Percentiles rank a stretch among this genome's conserved stretches.
phyloP scores from a whole-genome alignment of 2,113 vertebrate genomes.

The Pantherophis guttatus region DNA sequence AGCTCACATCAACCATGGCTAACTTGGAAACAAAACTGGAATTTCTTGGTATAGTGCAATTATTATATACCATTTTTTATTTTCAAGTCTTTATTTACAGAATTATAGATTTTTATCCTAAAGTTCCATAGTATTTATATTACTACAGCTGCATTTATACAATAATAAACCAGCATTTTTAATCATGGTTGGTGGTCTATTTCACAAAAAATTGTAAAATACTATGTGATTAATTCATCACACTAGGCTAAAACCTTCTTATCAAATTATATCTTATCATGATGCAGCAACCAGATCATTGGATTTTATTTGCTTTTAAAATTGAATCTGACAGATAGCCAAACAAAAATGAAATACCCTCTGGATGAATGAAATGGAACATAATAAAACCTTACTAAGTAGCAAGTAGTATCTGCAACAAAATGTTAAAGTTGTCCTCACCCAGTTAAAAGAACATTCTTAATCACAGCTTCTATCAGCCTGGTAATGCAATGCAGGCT shows the following conservation, averaged over 20 bases:
- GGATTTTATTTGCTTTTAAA: neutral
- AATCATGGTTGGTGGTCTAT: neutral
- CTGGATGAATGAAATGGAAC: neutral
- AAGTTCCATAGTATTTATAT: neutral
- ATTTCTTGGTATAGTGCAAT: neutral
- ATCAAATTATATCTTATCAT: neutral
- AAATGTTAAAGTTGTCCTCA: neutral
- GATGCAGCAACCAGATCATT: neutral
- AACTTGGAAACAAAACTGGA: neutral
- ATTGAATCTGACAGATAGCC: neutral
- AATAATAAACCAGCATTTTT: neutral
- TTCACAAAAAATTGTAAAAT: neutral
- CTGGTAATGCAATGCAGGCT: neutral
- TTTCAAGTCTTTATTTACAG: neutral
- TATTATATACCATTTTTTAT: neutral
- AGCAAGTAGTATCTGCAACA: neutral
- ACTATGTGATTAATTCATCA: neutral
- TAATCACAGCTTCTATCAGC: neutral
- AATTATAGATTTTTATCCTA: neutral
- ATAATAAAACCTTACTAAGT: neutral
- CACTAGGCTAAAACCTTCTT: neutral
- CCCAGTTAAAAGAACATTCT: neutral
- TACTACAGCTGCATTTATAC: neutral
- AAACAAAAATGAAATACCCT: neutral
- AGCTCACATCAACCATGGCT: neutral